Evolutionary conservation across 2,888 invertebrate genomes (phyloP), one percentile per base, ranked within the genome.

Genomic region (Aplocera efformata): DNA sequence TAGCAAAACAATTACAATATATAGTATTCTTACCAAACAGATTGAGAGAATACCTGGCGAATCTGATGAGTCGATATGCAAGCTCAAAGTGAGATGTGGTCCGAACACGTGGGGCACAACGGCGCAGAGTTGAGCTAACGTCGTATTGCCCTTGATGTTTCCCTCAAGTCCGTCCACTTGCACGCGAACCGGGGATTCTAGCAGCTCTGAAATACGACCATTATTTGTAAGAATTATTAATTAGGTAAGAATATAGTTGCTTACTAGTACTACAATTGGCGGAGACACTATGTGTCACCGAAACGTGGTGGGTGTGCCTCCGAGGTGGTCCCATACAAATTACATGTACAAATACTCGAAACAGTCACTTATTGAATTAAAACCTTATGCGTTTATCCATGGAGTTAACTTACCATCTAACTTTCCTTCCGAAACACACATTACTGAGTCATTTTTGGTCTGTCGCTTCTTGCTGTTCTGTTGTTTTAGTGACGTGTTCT

Each of bases 401-500:
- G n/a, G 1, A 7, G 6, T 1, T 6, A 1, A 30, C 38, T 27
- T 21, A 39, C 40, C 45, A n/a, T 45, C 45, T 1, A 25, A 49
- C 63, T 66, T 10, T 78, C 83, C 81, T 24, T 81, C 82, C 6
- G 68, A 63, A 6, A 68, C 65, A 41, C 66, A 79, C 43, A 67
- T 58, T 32, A 70, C 64, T 0, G 67, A 58, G 1, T 68, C 74
- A 37, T 56, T 58, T 49, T 81, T 84, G 22, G 61, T 63, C 50
- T 73, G 78, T 4, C 79, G 57, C 53, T 84, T 85, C 72, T 85
- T 85, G 41, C 41, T 76, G 48, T 60, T 69, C 52, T 80, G 81
- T 17, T 85, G 81, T 46, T 88, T 88, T 48, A 86, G 70, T 32
- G 79, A 67, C 3, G 90, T 88, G 73, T 95, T 93, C 78, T 94